Evolutionary conservation across 2,888 invertebrate species (phyloP).

Genomic region (Carabus problematicus): DNA sequence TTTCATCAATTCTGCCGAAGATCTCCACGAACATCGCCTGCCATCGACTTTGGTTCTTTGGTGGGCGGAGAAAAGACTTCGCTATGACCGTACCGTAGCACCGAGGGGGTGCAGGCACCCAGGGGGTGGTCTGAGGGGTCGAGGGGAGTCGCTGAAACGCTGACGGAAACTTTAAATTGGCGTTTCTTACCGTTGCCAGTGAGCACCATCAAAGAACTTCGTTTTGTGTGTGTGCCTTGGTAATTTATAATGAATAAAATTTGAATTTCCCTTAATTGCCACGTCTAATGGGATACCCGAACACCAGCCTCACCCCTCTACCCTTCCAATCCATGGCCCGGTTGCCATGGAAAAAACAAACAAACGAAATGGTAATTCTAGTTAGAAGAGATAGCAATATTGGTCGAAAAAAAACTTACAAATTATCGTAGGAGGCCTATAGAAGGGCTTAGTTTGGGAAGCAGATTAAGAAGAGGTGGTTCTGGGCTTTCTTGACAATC

Average conservation of each 20-base stretch:
- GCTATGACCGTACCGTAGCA: constrained; percentile 42
- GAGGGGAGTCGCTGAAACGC: constrained; percentile 35
- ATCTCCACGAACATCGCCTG: too few species aligned
- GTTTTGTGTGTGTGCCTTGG: constrained; percentile 52
- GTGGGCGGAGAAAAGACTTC: too few species aligned
- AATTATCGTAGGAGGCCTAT: not conserved
- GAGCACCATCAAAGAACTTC: constrained; percentile 36
- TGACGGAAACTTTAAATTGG: constrained; percentile 60
- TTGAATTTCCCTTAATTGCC: constrained; percentile 61
- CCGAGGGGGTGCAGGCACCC: constrained; percentile 46
- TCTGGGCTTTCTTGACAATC: too few species aligned
- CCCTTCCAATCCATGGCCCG: not conserved
- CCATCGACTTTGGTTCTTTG: too few species aligned
- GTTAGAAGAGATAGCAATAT: too few species aligned
- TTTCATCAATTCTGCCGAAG: too few species aligned
- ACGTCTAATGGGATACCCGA: constrained; percentile 57
- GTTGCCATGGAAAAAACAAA: not conserved
- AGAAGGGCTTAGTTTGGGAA: not conserved
- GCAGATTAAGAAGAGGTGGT: not conserved
- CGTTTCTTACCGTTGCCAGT: constrained; percentile 54
- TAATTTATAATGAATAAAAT: constrained; percentile 62
- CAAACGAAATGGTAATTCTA: too few species aligned
- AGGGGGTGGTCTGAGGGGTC: not conserved
- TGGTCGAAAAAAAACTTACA: too few species aligned
- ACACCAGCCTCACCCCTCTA: too few species aligned